Evolutionary conservation across 2,888 invertebrate genomes (phyloP), one percentile per base, ranked within the genome.

Genomic region (Andrena haemorrhoa): DNA sequence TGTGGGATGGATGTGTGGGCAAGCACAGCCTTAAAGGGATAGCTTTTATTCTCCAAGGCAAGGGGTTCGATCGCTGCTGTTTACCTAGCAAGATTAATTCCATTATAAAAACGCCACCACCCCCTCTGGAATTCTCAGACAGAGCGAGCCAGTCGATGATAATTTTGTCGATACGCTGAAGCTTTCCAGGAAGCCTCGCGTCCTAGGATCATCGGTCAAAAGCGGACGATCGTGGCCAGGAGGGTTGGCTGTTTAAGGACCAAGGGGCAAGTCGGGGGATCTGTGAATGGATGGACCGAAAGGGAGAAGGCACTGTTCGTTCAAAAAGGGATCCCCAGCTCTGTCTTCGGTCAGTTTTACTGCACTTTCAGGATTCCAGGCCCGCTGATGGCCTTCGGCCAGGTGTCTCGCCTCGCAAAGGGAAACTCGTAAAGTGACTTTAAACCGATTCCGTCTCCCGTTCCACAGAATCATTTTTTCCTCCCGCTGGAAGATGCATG

Each of bases 301-400:
- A 86, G 77, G 77, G 80, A 74, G 76, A 75, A 74, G 84, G 81
- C 49, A 74, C 49, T 10, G 49, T 80, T 60, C 68, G 81, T 82
- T 86, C 80, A 79, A 86, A 86, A 88, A 86, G 80, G 84, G 72
- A 86, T 76, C 81, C 63, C 74, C 69, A 56, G 53, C 73, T 82
- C 82, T 88, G 87, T 88, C 87, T 89, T 89, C 87, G 88, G 90
- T 88, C 90, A 90, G 88, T 90, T 90, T 92, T 91, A 89, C 90
- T 91, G 89, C 91, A 90, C 89, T 90, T 92, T 90, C 83, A 89
- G 89, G 87, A 91, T 90, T 89, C 89, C 89, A 74, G 86, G 84
- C 86, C 61, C 83, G 77, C 80, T 86, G 87, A 91, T 88, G 89
- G 83, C 85, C 89, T 87, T 89, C 89, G 90, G 86, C 92, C 92